These are phyloP conservation scores for Heterohyrax brucei DNA, from an alignment of 2,797 vertebrate species.

Conservation along the genomic window DNA sequence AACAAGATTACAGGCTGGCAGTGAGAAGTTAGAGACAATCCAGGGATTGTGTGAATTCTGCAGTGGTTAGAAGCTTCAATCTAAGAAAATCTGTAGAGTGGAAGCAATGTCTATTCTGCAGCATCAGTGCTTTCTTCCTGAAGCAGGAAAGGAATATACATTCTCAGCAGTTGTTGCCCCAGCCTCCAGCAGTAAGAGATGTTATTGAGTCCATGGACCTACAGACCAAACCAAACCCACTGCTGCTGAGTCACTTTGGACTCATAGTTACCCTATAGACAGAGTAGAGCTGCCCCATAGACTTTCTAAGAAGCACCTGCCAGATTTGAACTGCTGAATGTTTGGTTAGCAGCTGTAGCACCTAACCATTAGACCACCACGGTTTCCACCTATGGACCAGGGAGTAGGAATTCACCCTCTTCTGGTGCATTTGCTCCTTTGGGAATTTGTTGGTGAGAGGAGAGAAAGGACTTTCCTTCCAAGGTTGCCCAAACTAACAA, in stretches of 20 bases:
- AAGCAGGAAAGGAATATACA: neutral
- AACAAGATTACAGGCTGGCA: no score
- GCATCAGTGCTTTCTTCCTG: neutral
- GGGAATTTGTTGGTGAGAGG: neutral
- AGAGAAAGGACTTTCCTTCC: neutral
- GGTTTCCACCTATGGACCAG: neutral
- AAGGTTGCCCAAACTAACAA: constrained; percentile 23
- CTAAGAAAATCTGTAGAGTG: neutral
- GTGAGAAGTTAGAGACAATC: neutral
- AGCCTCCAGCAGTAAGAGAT: neutral
- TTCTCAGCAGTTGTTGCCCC: neutral
- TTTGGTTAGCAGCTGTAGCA: no score
- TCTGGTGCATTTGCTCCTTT: neutral
- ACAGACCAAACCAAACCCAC: no score
- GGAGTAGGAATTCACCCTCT: neutral
- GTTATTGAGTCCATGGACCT: neutral
- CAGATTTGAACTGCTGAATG: no score
- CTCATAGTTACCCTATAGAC: neutral
- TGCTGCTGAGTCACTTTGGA: no score
- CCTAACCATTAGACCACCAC: no score
- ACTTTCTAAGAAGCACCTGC: no score
- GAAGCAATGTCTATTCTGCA: neutral
- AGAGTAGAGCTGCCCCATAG: no score
- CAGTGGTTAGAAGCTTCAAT: neutral
- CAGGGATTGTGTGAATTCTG: neutral